Evolutionary conservation across 64 coral and sea anemone genomes (phyloP).

Genomic region (Dendronephthya gigantea): DNA sequence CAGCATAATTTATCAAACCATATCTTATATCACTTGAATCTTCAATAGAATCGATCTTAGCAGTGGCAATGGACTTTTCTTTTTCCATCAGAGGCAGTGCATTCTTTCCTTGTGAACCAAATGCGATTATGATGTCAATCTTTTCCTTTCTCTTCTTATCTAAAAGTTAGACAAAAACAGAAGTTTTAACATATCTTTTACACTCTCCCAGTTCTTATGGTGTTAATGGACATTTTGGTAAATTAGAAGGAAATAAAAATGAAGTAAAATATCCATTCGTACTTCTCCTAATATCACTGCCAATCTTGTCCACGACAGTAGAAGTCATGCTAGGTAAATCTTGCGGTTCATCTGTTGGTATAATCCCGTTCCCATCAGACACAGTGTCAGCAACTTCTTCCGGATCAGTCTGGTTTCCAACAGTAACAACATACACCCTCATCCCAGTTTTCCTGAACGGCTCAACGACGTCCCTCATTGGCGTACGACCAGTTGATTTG

Average conservation of each 20-base stretch:
- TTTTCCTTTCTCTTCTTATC: not conserved
- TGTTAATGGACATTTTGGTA: not conserved
- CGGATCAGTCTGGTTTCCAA: constrained; percentile 17
- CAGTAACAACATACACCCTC: constrained; percentile 19
- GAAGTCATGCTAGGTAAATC: not conserved
- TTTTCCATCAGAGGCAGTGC: not conserved
- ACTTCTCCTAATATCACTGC: not conserved
- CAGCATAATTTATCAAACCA: constrained; percentile 12
- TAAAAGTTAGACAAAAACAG: not conserved
- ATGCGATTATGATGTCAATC: not conserved
- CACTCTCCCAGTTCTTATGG: not conserved
- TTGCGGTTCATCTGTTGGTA: not conserved
- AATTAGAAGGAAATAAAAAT: not conserved
- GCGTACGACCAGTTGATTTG: constrained; percentile 5
- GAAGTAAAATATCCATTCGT: not conserved
- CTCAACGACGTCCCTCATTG: not conserved
- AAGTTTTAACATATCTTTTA: not conserved
- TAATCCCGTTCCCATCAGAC: not conserved
- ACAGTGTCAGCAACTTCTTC: constrained; percentile 7
- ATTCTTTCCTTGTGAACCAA: not conserved
- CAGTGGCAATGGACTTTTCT: not conserved
- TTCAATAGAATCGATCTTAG: not conserved
- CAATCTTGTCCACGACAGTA: not conserved
- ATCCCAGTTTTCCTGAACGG: not conserved
- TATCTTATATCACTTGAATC: not conserved